A percentile compares a stretch with the other conserved stretches of the same genome.
phyloP scores from a whole-genome alignment of 2,888 invertebrate species.

The Polymixis flavicincta region DNA sequence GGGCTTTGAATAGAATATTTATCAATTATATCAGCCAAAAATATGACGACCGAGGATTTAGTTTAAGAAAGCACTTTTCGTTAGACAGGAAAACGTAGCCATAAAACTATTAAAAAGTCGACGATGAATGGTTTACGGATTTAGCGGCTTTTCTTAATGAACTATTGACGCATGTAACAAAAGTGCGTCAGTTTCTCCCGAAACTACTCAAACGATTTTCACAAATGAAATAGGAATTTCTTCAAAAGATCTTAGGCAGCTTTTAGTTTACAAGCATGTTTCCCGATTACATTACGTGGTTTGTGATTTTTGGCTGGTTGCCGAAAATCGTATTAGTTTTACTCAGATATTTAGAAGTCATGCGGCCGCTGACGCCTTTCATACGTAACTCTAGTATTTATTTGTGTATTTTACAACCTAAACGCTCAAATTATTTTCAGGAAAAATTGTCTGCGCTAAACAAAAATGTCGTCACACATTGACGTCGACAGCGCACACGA shows the following conservation, averaged over 20 bases:
- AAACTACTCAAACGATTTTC: constrained; percentile 18
- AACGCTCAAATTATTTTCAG: constrained; percentile 12
- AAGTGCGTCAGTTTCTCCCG: constrained; percentile 16
- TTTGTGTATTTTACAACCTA: constrained; percentile 32
- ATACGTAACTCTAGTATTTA: constrained; percentile 49
- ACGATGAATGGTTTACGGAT: constrained; percentile 17
- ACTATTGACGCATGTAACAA: constrained; percentile 32
- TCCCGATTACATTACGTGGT: constrained; percentile 42
- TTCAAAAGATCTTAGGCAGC: constrained; percentile 22
- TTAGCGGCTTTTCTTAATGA: constrained; percentile 30
- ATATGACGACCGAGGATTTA: neutral
- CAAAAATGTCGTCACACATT: constrained; percentile 17
- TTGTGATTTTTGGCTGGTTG: constrained; percentile 53
- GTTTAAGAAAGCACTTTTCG: neutral
- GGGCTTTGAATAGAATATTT: neutral
- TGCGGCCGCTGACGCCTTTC: constrained; percentile 47
- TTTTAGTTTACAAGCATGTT: constrained; percentile 37
- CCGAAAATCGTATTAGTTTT: constrained; percentile 54
- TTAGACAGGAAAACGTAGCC: neutral
- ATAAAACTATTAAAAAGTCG: constrained; percentile 1
- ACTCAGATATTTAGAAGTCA: constrained; percentile 40
- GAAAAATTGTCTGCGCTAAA: constrained; percentile 13
- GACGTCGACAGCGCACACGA: constrained; percentile 46
- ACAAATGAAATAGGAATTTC: constrained; percentile 19
- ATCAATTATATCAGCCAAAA: neutral